phyloP scores from a whole-genome alignment of 2,113 vertebrate species.

The Mirza zaza region DNA sequence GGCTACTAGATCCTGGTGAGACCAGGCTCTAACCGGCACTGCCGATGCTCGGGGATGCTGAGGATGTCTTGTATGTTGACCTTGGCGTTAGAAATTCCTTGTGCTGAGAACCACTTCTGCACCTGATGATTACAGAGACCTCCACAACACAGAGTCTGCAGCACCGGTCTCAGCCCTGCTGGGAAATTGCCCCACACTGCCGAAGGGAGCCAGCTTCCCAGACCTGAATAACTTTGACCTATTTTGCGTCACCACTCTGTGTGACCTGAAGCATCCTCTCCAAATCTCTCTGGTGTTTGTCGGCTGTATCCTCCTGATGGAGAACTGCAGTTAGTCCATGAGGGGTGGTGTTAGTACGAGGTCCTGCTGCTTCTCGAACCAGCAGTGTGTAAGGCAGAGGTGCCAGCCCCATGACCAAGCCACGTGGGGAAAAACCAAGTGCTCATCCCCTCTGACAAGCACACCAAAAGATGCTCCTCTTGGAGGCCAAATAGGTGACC shows the following conservation, averaged over 20 bases:
- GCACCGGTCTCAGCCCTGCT: not conserved
- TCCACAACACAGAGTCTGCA: not conserved
- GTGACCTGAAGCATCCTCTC: not conserved
- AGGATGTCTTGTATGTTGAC: not conserved
- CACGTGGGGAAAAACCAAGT: not conserved
- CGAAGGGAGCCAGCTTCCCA: not conserved
- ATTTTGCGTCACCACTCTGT: not conserved
- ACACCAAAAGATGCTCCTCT: not conserved
- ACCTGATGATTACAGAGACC: not conserved
- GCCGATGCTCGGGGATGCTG: not conserved
- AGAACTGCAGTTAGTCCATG: not conserved
- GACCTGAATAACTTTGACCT: constrained; percentile 8
- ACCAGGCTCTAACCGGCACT: not conserved
- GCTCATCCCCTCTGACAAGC: not conserved
- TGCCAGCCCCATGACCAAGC: rapidly evolving
- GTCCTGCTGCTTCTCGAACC: not conserved
- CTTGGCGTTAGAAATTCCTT: not conserved
- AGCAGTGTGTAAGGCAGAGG: not conserved
- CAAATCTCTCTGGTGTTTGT: not conserved
- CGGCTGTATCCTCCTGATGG: not conserved
- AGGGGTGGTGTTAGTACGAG: not conserved
- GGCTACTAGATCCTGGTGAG: not conserved
- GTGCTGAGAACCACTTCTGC: not conserved
- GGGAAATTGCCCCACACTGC: not conserved
- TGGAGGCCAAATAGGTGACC: no score